Evolutionary conservation across 2,797 vertebrate genomes (phyloP).

Genomic region (Zenarchopterus dispar): DNA sequence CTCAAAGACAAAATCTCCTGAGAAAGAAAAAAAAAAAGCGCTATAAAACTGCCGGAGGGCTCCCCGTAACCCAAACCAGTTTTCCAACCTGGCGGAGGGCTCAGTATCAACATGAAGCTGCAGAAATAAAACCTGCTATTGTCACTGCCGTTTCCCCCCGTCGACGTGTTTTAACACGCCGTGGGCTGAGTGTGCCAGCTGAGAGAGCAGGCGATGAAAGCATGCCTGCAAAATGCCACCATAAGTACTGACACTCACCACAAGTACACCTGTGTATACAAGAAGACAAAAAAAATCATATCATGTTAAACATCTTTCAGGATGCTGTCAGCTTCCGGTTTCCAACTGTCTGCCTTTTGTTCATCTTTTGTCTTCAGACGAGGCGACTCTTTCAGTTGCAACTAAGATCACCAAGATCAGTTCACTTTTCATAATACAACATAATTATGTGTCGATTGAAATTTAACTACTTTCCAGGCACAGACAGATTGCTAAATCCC

Average conservation of each 20-base stretch:
- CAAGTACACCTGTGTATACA: not conserved
- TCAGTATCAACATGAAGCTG: conserved; percentile 39
- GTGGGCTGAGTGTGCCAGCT: not conserved
- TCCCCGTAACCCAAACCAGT: conserved; percentile 55
- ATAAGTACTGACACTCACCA: not conserved
- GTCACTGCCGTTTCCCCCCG: conserved; percentile 19
- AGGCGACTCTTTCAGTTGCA: not conserved
- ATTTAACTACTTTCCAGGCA: no score
- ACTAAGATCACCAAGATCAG: not conserved
- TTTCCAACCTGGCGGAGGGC: conserved; percentile 9
- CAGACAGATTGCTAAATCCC: no score
- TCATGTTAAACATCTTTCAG: conserved; percentile 8
- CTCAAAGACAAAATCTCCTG: conserved; percentile 18
- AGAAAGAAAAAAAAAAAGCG: no score
- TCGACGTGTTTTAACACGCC: conserved; percentile 56
- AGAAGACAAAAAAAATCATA: not conserved
- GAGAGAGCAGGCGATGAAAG: not conserved
- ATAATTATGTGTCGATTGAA: no score
- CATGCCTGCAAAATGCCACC: conserved; percentile 16
- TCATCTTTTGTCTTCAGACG: not conserved
- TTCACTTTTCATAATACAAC: no score
- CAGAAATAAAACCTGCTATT: conserved; percentile 47
- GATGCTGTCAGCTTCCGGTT: conserved; percentile 36
- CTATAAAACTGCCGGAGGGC: conserved; percentile 45
- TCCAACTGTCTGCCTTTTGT: not conserved